Percentiles rank a stretch among this genome's conserved stretches.
These are phyloP conservation scores for Lasiurus borealis DNA, from an alignment of 2,113 vertebrate species.

Conservation along the genomic window DNA sequence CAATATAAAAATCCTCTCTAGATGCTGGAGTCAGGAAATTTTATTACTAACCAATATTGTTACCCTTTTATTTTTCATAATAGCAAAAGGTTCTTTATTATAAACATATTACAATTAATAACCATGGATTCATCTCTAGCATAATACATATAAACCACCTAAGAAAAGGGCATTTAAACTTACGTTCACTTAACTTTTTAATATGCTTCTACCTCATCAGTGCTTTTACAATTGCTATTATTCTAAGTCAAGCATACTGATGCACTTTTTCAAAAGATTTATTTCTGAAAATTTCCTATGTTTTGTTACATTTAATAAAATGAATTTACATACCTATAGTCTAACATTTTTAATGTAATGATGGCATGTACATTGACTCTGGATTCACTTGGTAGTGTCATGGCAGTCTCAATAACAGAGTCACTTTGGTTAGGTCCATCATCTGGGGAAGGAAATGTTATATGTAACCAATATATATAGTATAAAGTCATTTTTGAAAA, in stretches of 20 bases:
- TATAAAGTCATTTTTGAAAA: constrained; percentile 2
- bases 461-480: background rate
- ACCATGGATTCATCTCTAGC: background rate
- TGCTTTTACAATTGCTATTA: background rate
- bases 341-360: constrained; percentile 89
- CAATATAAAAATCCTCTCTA: constrained; percentile 26
- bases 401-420: constrained; percentile 88
- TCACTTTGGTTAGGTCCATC: constrained; percentile 74
- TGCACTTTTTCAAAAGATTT: constrained; percentile 31
- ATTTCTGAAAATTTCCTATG: background rate
- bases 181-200: background rate
- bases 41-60: background rate
- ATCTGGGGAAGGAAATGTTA: constrained; percentile 84
- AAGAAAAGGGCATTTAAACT: background rate
- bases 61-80: background rate
- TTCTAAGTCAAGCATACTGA: constrained; percentile 22
- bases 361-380: constrained; percentile 91
- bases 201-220: constrained; percentile 11
- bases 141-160: constrained; percentile 5
- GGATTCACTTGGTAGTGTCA: constrained; percentile 95
- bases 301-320: background rate
- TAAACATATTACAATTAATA: background rate
- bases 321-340: constrained; percentile 89
- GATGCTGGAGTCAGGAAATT: background rate
- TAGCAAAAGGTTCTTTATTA: background rate